Evolutionary conservation across 2,888 invertebrate genomes (phyloP).

Genomic region (Pachliopta kotzebuea): DNA sequence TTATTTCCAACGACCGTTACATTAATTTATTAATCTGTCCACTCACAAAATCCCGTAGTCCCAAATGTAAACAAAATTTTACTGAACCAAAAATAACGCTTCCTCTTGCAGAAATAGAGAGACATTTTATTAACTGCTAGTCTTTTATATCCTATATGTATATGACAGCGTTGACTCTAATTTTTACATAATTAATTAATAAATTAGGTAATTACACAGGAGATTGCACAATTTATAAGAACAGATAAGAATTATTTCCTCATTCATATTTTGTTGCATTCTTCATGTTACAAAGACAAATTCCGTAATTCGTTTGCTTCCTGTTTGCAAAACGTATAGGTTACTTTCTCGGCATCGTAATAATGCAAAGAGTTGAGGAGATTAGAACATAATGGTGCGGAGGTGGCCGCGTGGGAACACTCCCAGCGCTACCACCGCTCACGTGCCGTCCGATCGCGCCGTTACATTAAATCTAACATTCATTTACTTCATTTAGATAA

Average conservation of each 20-base stretch:
- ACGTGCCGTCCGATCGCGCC: constrained; percentile 69
- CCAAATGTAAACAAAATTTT: constrained; percentile 21
- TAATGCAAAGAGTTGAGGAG: constrained; percentile 76
- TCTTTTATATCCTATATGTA: not conserved
- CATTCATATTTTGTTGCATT: constrained; percentile 18
- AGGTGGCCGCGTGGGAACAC: constrained; percentile 79
- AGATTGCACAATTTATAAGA: not conserved
- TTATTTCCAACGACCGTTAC: constrained; percentile 13
- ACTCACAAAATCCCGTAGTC: constrained; percentile 13
- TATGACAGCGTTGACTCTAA: not conserved
- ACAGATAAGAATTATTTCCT: constrained; percentile 10
- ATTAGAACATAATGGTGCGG: constrained; percentile 79
- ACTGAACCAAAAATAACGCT: constrained; percentile 22
- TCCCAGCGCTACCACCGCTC: constrained; percentile 80
- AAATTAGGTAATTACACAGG: too few species aligned
- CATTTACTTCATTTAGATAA: constrained; percentile 74
- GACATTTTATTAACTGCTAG: constrained; percentile 13
- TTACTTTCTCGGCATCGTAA: constrained; percentile 76
- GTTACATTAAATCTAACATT: constrained; percentile 72
- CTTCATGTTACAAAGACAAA: constrained; percentile 32
- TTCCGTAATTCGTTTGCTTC: constrained; percentile 53
- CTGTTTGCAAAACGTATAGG: constrained; percentile 65
- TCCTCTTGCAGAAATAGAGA: constrained; percentile 29
- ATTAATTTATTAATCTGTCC: constrained; percentile 14
- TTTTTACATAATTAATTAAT: too few species aligned